A percentile compares a stretch with the other conserved stretches of the same genome.
Evolutionary conservation across 1,140 invertebrate genomes (phyloP).

Genomic region (Hermetia illucens): DNA sequence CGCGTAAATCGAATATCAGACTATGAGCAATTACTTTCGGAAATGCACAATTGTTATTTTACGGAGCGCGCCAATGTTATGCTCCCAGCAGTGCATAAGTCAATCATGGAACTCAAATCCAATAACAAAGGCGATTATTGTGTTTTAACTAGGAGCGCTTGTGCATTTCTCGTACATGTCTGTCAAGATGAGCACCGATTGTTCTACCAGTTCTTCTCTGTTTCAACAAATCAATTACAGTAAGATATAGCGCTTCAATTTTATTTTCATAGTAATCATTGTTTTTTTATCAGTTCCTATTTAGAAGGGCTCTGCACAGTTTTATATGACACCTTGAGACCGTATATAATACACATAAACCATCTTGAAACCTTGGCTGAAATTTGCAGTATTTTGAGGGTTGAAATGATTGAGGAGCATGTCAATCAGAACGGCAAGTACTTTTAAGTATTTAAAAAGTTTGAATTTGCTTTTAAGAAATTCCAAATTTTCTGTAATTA

Average conservation of each 20-base stretch:
- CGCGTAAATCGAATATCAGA: constrained; percentile 51
- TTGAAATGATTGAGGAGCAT: constrained; percentile 92
- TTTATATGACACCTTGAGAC: constrained; percentile 87
- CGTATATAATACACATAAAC: constrained; percentile 91
- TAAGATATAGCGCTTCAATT: constrained; percentile 26
- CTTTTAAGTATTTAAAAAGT: neutral
- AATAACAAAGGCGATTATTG: constrained; percentile 74
- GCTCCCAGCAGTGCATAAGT: constrained; percentile 53
- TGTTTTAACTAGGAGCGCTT: constrained; percentile 71
- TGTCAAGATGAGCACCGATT: constrained; percentile 85
- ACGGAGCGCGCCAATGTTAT: constrained; percentile 46
- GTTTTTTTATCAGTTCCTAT: constrained; percentile 40
- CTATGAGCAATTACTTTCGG: constrained; percentile 63
- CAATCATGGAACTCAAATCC: constrained; percentile 53
- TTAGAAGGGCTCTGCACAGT: constrained; percentile 75
- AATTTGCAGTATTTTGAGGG: constrained; percentile 82
- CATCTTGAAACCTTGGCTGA: constrained; percentile 96
- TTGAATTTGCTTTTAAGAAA: too few relatives aligned
- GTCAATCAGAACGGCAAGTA: constrained; percentile 67
- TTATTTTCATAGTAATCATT: neutral
- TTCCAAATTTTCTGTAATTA: too few relatives aligned
- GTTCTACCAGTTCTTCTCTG: constrained; percentile 77
- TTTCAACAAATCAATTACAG: constrained; percentile 48
- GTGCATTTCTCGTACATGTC: constrained; percentile 78
- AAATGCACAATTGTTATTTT: constrained; percentile 80